phyloP scores from a whole-genome alignment of 2,888 invertebrate genomes.

The Cephus nigrinus region DNA sequence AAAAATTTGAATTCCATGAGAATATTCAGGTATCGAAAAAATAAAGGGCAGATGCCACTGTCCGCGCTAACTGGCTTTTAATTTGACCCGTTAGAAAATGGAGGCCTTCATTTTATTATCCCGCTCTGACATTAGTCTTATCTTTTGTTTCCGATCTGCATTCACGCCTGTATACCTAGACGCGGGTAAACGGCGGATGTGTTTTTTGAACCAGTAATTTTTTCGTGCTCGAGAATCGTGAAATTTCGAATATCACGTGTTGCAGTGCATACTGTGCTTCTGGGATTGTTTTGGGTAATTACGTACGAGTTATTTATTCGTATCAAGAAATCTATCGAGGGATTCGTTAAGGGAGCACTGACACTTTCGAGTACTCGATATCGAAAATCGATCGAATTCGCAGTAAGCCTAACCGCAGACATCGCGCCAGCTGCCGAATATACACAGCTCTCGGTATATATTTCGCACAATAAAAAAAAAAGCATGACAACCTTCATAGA shows the following conservation, averaged over 20 bases:
- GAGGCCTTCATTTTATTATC: slow-evolving; percentile 28
- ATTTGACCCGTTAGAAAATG: slow-evolving; percentile 25
- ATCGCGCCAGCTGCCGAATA: not conserved
- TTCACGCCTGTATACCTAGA: slow-evolving; percentile 14
- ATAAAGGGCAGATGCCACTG: slow-evolving; percentile 13
- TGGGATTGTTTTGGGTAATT: not conserved
- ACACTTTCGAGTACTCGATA: not conserved
- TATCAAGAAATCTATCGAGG: not conserved
- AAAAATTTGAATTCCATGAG: not conserved
- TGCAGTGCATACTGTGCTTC: not conserved
- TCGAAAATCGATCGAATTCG: slow-evolving; percentile 44
- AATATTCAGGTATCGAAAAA: not conserved
- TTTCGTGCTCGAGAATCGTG: slow-evolving; percentile 37
- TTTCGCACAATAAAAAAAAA: slow-evolving; percentile 38
- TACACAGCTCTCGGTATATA: not conserved
- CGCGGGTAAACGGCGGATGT: slow-evolving; percentile 20
- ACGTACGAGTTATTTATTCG: not conserved
- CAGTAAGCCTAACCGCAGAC: slow-evolving; percentile 16
- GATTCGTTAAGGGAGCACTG: not conserved
- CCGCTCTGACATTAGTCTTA: slow-evolving; percentile 26
- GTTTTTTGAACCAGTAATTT: slow-evolving; percentile 22
- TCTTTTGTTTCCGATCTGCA: slow-evolving; percentile 27
- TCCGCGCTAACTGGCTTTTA: slow-evolving; percentile 27
- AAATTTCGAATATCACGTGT: not conserved
- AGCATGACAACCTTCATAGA: slow-evolving; percentile 47